Conservation (phyloP, 53 echinoderm and acorn worm species). For the Holothuria scabra region DNA sequence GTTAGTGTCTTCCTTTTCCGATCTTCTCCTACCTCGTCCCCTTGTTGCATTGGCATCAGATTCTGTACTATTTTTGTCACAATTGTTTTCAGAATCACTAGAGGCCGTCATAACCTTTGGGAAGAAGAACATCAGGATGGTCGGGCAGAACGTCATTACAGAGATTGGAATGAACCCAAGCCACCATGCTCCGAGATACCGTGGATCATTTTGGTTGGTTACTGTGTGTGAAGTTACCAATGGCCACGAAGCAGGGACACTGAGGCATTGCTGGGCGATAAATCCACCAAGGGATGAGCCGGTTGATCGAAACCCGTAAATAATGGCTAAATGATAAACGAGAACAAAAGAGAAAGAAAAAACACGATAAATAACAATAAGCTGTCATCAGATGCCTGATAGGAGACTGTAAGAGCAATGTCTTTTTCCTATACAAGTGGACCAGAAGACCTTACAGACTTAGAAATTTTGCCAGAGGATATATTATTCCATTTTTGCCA, state of each 20-base stretch:
- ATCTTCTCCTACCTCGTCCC: neutral
- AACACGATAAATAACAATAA: no score
- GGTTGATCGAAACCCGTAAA: constrained; percentile 33
- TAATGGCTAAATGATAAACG: no score
- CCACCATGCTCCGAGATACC: constrained; percentile 26
- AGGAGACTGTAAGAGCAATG: no score
- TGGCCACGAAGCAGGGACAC: constrained; percentile 14
- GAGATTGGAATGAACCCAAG: constrained; percentile 18
- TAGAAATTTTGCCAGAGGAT: no score
- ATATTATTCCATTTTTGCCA: no score
- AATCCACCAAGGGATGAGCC: constrained; percentile 21
- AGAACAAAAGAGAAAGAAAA: neutral
- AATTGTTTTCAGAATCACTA: no score
- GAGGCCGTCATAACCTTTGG: neutral
- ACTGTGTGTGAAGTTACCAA: neutral
- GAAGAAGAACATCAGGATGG: neutral
- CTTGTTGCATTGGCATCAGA: neutral
- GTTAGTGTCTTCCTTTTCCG: neutral
- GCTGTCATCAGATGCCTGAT: no score
- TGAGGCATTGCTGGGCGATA: constrained; percentile 36
- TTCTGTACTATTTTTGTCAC: no score
- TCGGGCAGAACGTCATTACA: neutral
- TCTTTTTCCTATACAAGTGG: no score
- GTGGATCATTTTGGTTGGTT: constrained; percentile 13
- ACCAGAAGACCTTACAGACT: no score